Percentiles rank a stretch among this genome's conserved stretches.
phyloP scores from a whole-genome alignment of 2,797 vertebrate genomes.

The Pteropus rufus region DNA sequence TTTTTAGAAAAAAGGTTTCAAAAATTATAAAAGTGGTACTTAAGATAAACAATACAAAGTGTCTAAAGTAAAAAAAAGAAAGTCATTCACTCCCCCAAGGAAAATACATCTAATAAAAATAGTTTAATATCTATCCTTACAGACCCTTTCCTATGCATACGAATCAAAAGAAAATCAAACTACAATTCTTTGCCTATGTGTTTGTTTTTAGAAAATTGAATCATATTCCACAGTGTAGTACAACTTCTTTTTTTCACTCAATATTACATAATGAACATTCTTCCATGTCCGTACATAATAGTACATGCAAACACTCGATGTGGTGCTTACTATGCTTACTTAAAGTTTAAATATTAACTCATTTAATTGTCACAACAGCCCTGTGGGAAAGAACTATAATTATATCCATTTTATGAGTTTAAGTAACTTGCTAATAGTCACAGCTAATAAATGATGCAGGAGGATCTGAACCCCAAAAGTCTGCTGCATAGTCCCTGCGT shows the following conservation, averaged over 20 bases:
- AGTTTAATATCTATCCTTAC: not conserved
- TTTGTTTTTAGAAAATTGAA: conserved; percentile 24
- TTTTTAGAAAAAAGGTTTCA: conserved; percentile 2
- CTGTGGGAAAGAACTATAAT: not conserved
- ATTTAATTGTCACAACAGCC: conserved; percentile 11
- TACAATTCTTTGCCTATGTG: not conserved
- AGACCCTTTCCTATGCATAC: not conserved
- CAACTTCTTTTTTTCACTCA: not conserved
- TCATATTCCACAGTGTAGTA: not conserved
- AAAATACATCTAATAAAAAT: not conserved
- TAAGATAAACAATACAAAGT: not conserved
- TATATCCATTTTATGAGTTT: conserved; percentile 16
- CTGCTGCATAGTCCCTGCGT: not conserved
- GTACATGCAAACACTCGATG: not conserved
- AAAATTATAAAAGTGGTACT: not conserved
- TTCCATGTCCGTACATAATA: not conserved
- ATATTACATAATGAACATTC: conserved; percentile 2
- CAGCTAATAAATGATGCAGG: not conserved
- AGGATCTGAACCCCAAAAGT: conserved; percentile 23
- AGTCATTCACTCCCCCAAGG: not conserved
- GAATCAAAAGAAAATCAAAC: conserved; percentile 21
- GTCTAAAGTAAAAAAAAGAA: not conserved
- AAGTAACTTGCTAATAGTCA: not conserved
- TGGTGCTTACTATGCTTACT: not conserved
- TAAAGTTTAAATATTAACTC: conserved; percentile 6